Conservation (phyloP, 64 coral and sea anemone genomes). For the Cladopsammia gracilis region DNA sequence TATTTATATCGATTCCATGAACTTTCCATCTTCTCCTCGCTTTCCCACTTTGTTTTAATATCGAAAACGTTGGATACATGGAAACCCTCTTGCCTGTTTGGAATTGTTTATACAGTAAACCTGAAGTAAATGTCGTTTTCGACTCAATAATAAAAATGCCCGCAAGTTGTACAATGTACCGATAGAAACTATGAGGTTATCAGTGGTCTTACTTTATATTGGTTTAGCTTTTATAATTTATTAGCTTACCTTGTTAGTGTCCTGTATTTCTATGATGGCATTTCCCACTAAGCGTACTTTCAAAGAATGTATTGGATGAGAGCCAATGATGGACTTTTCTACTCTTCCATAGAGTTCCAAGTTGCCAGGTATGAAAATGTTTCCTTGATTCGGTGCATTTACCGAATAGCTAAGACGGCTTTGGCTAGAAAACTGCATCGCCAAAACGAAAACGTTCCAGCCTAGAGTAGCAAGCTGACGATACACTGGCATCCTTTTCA, state of each 20-base stretch:
- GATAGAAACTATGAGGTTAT: no score
- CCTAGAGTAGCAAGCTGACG: conserved; percentile 9
- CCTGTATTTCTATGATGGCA: background rate
- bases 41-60: no score
- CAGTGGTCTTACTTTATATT: background rate
- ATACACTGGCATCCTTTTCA: conserved; percentile 23
- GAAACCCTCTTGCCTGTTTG: no score
- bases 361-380: background rate
- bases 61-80: no score
- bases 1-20: no score
- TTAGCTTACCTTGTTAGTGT: background rate
- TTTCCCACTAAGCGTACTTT: background rate
- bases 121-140: no score
- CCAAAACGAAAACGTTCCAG: conserved; percentile 10
- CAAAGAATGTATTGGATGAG: background rate
- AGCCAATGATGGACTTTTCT: background rate
- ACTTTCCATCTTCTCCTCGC: no score
- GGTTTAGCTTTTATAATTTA: background rate
- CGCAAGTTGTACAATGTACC: no score
- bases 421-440: conserved; percentile 28
- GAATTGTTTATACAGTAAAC: no score
- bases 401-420: background rate
- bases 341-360: conserved; percentile 43
- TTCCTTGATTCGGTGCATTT: background rate
- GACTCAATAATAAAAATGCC: no score